Evolutionary conservation across 2,797 vertebrate species (phyloP), one percentile per base, ranked within the genome.

Genomic region (Thalassophryne amazonica): DNA sequence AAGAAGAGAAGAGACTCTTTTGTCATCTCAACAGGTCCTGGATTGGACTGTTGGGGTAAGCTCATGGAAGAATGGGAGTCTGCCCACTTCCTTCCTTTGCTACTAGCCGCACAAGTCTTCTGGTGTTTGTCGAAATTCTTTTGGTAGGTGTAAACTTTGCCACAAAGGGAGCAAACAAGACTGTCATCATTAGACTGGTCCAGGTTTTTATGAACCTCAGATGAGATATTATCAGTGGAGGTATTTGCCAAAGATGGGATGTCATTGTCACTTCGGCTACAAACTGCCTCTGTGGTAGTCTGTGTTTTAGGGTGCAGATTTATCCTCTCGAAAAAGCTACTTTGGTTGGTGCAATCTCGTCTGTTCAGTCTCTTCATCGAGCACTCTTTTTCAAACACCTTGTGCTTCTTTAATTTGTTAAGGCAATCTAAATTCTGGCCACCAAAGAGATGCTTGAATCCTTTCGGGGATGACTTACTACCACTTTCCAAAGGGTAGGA

Each of bases 111-210:
- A 36, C 59, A 68, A 3, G 15, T 39, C 33, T 20, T 64, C 43
- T 59, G 58, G 24, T 80, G 67, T 66, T 69, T 51, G 8, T 63
- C 32, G 22, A 30, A 60, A 17, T 51, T 51, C 25, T 51, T 57
- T 7, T 1, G 16, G 37, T 62, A 46, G 21, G 40, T 60, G 30
- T 33, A 66, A 38, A 33, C 40, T 23, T 54, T 62, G 18, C 35
- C 22, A 35, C 64, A 67, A 9, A 27, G 9, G 8, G 1, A 11
- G 25, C 57, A 75, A 29, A 55, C 30, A 5, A 67, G 43, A 47
- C 28, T 20, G 12, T 48, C 35, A 3, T 17, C 22, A 27, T 40
- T 16, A 16, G 16, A 23, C 15, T 11, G 25, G 52, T 68, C 48
- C 19, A 6, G 7, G 29, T 24, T 43, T 3, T 12, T 3, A 35